These are phyloP conservation scores for Calameuta pallipes DNA, from an alignment of 2,888 invertebrate species.

Conservation along the genomic window DNA sequence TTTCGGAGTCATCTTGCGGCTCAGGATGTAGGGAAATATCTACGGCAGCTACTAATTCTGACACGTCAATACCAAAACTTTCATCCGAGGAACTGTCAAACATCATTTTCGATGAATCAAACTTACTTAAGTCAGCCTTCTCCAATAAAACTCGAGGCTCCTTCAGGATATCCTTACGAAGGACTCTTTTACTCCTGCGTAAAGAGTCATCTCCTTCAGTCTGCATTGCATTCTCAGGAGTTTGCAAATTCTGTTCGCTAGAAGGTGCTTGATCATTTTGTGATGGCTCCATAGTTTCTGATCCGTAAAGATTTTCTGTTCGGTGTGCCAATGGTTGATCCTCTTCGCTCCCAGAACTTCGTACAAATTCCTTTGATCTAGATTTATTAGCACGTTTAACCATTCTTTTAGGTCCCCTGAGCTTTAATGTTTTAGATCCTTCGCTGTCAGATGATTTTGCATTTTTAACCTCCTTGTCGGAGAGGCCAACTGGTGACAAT, in stretches of 20 bases:
- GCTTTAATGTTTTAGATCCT: background rate
- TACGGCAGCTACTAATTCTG: constrained; percentile 49
- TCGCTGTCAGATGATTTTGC: background rate
- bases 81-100: constrained; percentile 61
- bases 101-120: constrained; percentile 46
- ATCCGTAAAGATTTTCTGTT: constrained; percentile 23
- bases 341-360: constrained; percentile 51
- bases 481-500: constrained; percentile 10
- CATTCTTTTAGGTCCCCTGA: background rate
- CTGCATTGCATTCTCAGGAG: background rate
- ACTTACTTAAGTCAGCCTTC: constrained; percentile 54
- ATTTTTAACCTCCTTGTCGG: background rate
- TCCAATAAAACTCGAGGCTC: constrained; percentile 47
- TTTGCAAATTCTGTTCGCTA: background rate
- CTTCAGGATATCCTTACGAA: constrained; percentile 39
- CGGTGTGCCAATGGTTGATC: constrained; percentile 42
- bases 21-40: constrained; percentile 55
- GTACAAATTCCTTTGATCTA: constrained; percentile 7
- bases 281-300: background rate
- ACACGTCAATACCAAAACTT: constrained; percentile 56
- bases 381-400: constrained; percentile 12
- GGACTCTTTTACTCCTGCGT: constrained; percentile 46
- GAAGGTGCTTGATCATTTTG: background rate
- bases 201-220: constrained; percentile 31
- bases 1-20: constrained; percentile 20